phyloP scores from a whole-genome alignment of 2,888 invertebrate genomes.

The Entomobrya multifasciata region DNA sequence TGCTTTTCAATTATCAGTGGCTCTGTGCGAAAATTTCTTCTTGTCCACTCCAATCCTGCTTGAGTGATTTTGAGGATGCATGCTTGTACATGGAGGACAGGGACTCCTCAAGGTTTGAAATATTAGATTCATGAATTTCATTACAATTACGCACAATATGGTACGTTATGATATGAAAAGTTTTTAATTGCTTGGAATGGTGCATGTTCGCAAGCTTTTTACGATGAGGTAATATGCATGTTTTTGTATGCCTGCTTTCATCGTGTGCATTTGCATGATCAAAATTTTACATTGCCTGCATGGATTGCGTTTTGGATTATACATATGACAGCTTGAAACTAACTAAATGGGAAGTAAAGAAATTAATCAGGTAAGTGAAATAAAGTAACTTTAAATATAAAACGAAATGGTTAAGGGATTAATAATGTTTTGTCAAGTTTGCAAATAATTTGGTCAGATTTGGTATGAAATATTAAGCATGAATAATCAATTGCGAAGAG shows the following conservation, averaged over 20 bases:
- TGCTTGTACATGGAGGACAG: constrained; percentile 90
- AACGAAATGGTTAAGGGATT: no score
- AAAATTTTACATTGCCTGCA: background rate
- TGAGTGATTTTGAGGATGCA: constrained; percentile 98
- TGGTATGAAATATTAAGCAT: no score
- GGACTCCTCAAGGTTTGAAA: constrained; percentile 87
- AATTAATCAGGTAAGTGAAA: constrained; percentile 4
- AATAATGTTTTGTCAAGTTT: no score
- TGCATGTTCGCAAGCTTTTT: no score
- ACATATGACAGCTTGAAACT: background rate
- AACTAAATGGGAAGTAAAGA: constrained; percentile 11
- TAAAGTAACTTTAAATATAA: no score
- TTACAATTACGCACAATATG: no score
- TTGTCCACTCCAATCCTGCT: constrained; percentile 95
- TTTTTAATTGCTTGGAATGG: no score
- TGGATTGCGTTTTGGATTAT: constrained; percentile 1
- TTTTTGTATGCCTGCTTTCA: background rate
- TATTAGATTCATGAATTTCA: background rate
- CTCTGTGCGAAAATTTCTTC: constrained; percentile 96
- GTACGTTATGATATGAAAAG: no score
- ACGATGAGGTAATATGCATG: background rate
- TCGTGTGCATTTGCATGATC: constrained; percentile 20
- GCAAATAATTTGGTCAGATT: no score
- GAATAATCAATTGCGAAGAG: no score
- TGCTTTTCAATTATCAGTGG: constrained; percentile 98